Evolutionary conservation across 2,888 invertebrate genomes (phyloP).

Genomic region (Watsonalla cultraria): DNA sequence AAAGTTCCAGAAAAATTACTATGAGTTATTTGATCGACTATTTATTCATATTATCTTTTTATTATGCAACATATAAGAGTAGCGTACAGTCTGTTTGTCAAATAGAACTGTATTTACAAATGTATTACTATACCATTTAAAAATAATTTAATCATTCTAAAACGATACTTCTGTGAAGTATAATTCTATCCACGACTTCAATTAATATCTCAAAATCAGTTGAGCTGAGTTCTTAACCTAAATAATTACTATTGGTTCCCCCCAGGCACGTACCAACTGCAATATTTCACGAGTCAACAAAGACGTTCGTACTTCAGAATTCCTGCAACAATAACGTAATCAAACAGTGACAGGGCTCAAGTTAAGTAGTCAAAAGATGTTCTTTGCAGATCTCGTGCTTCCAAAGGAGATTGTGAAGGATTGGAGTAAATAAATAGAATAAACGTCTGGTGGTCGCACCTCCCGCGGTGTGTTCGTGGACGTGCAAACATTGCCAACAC

Average conservation of each 20-base stretch:
- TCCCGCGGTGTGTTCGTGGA: constrained; percentile 55
- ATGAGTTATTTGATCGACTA: too few species aligned
- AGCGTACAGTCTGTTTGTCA: too few species aligned
- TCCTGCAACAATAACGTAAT: not conserved
- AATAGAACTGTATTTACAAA: too few species aligned
- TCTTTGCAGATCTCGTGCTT: constrained; percentile 29
- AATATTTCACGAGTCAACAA: not conserved
- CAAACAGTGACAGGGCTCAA: constrained; percentile 13
- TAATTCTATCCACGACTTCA: too few species aligned
- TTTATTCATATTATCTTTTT: too few species aligned
- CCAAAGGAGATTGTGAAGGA: constrained; percentile 34
- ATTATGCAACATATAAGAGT: too few species aligned
- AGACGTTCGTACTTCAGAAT: not conserved
- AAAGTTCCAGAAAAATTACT: too few species aligned
- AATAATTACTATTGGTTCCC: not conserved
- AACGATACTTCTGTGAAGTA: too few species aligned
- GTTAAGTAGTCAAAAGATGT: constrained; percentile 13
- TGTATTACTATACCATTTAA: too few species aligned
- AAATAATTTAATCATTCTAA: too few species aligned
- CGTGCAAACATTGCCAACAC: constrained; percentile 57
- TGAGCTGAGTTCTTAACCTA: not conserved
- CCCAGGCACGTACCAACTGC: not conserved
- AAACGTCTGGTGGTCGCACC: constrained; percentile 31
- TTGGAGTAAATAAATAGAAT: constrained; percentile 36
- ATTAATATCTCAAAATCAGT: not conserved